phyloP scores from a whole-genome alignment of 2,888 invertebrate species.

The Drosophila lutescens region DNA sequence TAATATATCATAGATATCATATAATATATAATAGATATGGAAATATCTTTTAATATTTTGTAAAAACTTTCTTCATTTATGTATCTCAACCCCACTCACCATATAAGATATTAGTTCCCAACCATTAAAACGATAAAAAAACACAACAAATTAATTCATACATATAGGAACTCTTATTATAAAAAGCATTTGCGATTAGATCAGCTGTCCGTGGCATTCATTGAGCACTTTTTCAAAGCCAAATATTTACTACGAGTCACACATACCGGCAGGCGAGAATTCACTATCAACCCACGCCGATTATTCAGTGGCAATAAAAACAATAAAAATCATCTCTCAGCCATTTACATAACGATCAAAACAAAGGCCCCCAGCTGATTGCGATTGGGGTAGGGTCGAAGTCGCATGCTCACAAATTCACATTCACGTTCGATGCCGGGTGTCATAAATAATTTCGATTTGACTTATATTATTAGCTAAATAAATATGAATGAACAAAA shows the following conservation, averaged over 20 bases:
- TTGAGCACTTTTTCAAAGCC: slow-evolving; percentile 35
- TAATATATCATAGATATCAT: too few species aligned
- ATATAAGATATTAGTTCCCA: background rate
- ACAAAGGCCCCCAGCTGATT: slow-evolving; percentile 53
- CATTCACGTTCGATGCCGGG: slow-evolving; percentile 46
- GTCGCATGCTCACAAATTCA: slow-evolving; percentile 2
- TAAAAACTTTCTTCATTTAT: too few species aligned
- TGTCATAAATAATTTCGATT: slow-evolving; percentile 77
- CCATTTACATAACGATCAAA: slow-evolving; percentile 74
- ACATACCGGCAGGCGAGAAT: slow-evolving; percentile 14
- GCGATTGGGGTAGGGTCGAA: slow-evolving; percentile 26
- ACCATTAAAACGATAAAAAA: background rate
- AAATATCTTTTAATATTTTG: too few species aligned
- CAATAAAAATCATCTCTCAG: slow-evolving; percentile 65
- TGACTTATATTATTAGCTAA: slow-evolving; percentile 77
- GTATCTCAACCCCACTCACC: too few species aligned
- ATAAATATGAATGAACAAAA: slow-evolving; percentile 68
- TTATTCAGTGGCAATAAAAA: slow-evolving; percentile 51
- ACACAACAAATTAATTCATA: background rate
- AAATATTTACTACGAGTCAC: slow-evolving; percentile 44
- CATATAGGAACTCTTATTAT: background rate
- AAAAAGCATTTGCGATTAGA: slow-evolving; percentile 20
- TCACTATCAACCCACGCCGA: slow-evolving; percentile 47
- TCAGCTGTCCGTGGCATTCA: slow-evolving; percentile 35
- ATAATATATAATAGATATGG: too few species aligned